These are phyloP conservation scores for Ametastegia equiseti DNA, from an alignment of 2,888 invertebrate species.

Conservation along the genomic window DNA sequence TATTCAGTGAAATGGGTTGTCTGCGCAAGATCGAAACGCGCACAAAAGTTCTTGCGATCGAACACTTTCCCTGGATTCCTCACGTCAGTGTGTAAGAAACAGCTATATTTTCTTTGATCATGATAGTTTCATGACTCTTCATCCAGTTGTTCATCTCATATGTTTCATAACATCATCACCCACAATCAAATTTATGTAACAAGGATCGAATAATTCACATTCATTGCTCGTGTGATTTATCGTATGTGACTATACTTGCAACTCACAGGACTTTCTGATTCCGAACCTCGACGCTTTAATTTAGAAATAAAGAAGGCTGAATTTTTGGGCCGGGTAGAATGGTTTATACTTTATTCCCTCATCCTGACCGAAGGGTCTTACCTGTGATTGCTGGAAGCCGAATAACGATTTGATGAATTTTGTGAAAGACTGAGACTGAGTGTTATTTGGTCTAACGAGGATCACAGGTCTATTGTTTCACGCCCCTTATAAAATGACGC, in stretches of 20 bases:
- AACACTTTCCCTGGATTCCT: conserved; percentile 21
- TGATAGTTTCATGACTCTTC: not conserved
- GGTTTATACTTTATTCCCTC: not conserved
- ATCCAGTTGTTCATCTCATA: not conserved
- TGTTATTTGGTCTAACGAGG: not conserved
- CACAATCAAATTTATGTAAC: not conserved
- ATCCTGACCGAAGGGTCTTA: not conserved
- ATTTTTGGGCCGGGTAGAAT: not conserved
- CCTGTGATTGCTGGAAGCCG: not conserved
- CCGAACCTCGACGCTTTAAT: not conserved
- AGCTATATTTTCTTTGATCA: not conserved
- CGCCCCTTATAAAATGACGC: conserved; percentile 5
- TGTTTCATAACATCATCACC: not conserved
- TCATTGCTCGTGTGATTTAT: conserved; percentile 18
- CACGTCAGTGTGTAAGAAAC: not conserved
- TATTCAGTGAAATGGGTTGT: conserved; percentile 25
- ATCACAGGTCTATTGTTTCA: conserved; percentile 2
- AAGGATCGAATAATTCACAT: conserved; percentile 1
- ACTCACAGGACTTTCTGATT: conserved; percentile 13
- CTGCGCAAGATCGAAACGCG: conserved; percentile 12
- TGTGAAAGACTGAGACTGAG: not conserved
- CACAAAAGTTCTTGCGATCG: conserved; percentile 23
- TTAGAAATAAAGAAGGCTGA: not conserved
- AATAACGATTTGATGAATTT: conserved; percentile 2
- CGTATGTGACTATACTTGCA: not conserved